Evolutionary conservation across 2,113 vertebrate genomes (phyloP), one percentile per base, ranked within the genome.

Genomic region (Paramisgurnus dabryanus): DNA sequence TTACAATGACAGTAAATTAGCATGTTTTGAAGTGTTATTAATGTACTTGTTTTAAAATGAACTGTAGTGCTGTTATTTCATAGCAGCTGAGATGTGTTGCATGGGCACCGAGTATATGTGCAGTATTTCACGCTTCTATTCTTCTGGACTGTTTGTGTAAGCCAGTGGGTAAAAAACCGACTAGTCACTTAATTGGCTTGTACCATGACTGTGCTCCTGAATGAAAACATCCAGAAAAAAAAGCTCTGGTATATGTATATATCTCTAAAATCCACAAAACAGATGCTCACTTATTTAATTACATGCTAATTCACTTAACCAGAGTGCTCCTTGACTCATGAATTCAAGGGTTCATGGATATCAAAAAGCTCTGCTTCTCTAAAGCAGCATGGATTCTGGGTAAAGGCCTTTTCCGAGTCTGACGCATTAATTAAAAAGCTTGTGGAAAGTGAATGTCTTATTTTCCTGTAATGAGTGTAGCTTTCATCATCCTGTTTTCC

Each of bases 401-500:
- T 43, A 49, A 60, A 60, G 80, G 49, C 45, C 79, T 71, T 79
- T 75, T 79, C 40, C 12, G 75, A 84, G 76, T 82, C 80, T 66
- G 76, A 76, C 66, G 80, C 84, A 82, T 82, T 80, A 67, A 82
- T 82, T 85, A 80, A 70, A 80, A 82, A 80, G 73, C 80, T 80
- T 2, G 81, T 60, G 69, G 64, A 76, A 83, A 83, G 82, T 79
- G 76, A 65, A 84, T 84, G 71, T 82, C 73, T 82, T 70, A 61
- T 84, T 87, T 84, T 34, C 18, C n/a, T 49, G 76, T 74, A 89
- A 85, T 77, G 82, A 85, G 81, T 82, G 58, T 68, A 78, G 75
- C 76, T 81, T 84, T 80, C 76, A 84, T 87, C 83, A 78, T 68
- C 68, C 81, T 78, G 78, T 87, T 87, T 85, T 64, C 76, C 82